Evolutionary conservation across 2,797 vertebrate species (phyloP), one percentile per base, ranked within the genome.

Genomic region (Apogon talboti): DNA sequence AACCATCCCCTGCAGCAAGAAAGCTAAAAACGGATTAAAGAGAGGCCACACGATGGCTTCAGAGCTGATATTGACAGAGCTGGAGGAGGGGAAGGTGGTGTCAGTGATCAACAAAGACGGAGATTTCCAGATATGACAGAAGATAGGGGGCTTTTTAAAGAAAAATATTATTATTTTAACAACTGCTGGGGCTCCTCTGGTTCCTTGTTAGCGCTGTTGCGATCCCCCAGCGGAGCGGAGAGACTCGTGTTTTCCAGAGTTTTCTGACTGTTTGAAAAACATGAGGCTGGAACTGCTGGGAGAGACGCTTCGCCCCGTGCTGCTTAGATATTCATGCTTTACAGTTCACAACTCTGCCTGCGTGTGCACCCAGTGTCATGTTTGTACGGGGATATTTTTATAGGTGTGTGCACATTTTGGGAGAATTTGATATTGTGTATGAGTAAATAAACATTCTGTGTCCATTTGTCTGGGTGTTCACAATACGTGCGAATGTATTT

Each of bases 221-320:
- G n/a, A 28, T 65, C 11, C 62, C 83, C 69, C 74, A 15, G 67
- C 1, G 12, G 47, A 76, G 57, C 11, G 2, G 4, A 53, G 43
- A 67, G 59, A 24, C 66, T 48, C 52, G n/a, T 79, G 71, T 79
- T 43, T 43, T 43, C 6, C 41, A 43, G 41, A 43, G 41, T 87
- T 83, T 86, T 86, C 79, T 85, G 86, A 81, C 70, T 81, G 74
- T 60, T 69, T 45, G 68, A 74, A 78, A 80, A 78, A 69, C 84
- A 48, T 86, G 79, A 43, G 73, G 73, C 78, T 75, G 76, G 68
- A 45, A 43, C 57, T 71, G 65, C 74, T 71, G 71, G 49, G 79
- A 76, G 73, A 74, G 63, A 56, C 1, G 62, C 65, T 65, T 64
- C 75, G 66, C 18, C 67, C 50, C 0, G 3, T 16, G 56, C 78